A percentile compares a stretch with the other conserved stretches of the same genome.
Conservation (phyloP, 2,113 vertebrate species). For the Odobenus rosmarus region DNA sequence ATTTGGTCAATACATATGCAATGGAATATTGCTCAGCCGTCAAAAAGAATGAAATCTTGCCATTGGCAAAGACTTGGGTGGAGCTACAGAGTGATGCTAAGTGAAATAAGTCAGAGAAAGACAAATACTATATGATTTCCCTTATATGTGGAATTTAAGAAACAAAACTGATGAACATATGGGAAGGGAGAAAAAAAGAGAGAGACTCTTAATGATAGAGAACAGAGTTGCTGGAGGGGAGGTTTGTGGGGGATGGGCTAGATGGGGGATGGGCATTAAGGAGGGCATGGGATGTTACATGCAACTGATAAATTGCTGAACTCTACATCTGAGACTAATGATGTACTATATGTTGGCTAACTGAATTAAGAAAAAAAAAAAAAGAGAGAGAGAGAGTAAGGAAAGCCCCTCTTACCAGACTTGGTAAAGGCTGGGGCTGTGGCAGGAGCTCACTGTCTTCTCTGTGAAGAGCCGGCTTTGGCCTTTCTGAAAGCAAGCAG, state of each 20-base stretch:
- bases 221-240: not conserved
- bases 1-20: not conserved
- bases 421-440: slow-evolving; percentile 81
- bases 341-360: not conserved
- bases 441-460: slow-evolving; percentile 79
- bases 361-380: not conserved
- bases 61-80: not conserved
- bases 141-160: not conserved
- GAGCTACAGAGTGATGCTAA: not conserved
- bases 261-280: not conserved
- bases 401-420: slow-evolving; percentile 70
- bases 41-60: not conserved
- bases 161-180: not conserved
- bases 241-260: not conserved
- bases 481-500: slow-evolving; percentile 89
- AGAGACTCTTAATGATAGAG: not conserved
- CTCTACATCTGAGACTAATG: not conserved
- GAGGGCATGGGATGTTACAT: not conserved
- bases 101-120: not conserved
- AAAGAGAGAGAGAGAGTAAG: no score
- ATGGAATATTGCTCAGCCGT: not conserved
- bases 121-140: not conserved
- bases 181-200: not conserved
- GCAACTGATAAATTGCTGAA: not conserved
- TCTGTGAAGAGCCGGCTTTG: slow-evolving; percentile 68